These are phyloP conservation scores for Enteromius thamalakanensis DNA, from an alignment of 2,797 vertebrate species.

Conservation along the genomic window DNA sequence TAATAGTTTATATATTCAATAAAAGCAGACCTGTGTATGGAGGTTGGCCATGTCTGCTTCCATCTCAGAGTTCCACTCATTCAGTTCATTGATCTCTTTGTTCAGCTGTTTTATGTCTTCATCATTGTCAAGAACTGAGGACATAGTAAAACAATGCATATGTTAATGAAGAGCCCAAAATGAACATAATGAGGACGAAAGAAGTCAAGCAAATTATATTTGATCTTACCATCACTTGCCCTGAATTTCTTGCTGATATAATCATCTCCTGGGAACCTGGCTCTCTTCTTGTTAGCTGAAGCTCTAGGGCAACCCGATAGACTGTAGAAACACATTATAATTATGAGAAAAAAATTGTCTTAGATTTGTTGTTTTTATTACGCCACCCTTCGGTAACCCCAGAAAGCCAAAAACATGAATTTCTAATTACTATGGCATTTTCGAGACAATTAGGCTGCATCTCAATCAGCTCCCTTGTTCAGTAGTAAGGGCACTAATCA, in stretches of 20 bases:
- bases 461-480: no score
- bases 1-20: background rate
- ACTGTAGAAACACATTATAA: conserved; percentile 74
- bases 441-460: background rate
- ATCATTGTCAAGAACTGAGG: conserved; percentile 92
- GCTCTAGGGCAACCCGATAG: conserved; percentile 98
- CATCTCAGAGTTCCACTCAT: conserved; percentile 95
- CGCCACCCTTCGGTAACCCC: background rate
- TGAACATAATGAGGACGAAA: background rate
- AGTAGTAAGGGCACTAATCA: no score
- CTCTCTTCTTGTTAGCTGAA: conserved; percentile 92
- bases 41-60: conserved; percentile 95
- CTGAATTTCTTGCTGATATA: conserved; percentile 96
- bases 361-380: conserved; percentile 6
- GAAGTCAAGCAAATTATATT: conserved; percentile 1
- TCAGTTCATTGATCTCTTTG: conserved; percentile 95
- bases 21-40: conserved; percentile 89
- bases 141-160: background rate
- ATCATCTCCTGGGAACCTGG: conserved; percentile 95
- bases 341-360: conserved; percentile 21
- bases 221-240: conserved; percentile 90
- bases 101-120: conserved; percentile 99
- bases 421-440: background rate
- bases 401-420: conserved; percentile 3
- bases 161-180: conserved; percentile 19